These are phyloP conservation scores for Anoncus sp. DNA, from an alignment of 2,888 invertebrate species.

Conservation along the genomic window DNA sequence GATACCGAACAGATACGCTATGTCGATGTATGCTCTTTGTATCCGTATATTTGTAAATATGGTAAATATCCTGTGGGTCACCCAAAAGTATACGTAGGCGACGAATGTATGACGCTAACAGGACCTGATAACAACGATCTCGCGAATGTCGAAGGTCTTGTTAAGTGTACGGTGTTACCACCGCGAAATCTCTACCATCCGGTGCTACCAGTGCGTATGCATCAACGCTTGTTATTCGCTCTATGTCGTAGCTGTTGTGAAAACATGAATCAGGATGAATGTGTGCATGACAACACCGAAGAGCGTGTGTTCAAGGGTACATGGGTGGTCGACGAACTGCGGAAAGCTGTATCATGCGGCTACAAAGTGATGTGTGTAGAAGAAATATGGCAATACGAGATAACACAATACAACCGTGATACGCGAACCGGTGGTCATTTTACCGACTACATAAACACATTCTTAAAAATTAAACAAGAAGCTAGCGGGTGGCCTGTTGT, in stretches of 20 bases:
- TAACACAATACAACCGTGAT: no score
- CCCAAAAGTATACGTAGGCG: slow-evolving; percentile 56
- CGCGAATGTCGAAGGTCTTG: slow-evolving; percentile 64
- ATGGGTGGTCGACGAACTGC: no score
- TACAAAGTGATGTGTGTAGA: no score
- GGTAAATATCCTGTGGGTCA: no score
- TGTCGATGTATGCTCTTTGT: no score
- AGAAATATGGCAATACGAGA: slow-evolving; percentile 76
- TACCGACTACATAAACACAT: slow-evolving; percentile 71
- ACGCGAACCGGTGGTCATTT: slow-evolving; percentile 65
- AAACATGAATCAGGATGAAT: slow-evolving; percentile 67
- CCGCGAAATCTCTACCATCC: no score
- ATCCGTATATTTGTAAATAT: slow-evolving; percentile 73
- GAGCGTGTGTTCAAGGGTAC: slow-evolving; percentile 71
- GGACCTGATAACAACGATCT: slow-evolving; percentile 27
- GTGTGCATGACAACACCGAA: slow-evolving; percentile 71
- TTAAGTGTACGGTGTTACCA: slow-evolving; percentile 70
- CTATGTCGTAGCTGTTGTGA: slow-evolving; percentile 75
- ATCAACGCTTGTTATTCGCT: no score
- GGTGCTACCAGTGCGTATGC: slow-evolving; percentile 73
- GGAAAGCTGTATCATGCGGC: no score
- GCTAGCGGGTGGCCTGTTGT: no score
- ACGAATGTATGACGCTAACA: slow-evolving; percentile 44
- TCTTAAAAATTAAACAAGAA: slow-evolving; percentile 72
- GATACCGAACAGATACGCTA: slow-evolving; percentile 55